Conservation (phyloP, 2,888 invertebrate genomes). For the Augiades crinisus region DNA sequence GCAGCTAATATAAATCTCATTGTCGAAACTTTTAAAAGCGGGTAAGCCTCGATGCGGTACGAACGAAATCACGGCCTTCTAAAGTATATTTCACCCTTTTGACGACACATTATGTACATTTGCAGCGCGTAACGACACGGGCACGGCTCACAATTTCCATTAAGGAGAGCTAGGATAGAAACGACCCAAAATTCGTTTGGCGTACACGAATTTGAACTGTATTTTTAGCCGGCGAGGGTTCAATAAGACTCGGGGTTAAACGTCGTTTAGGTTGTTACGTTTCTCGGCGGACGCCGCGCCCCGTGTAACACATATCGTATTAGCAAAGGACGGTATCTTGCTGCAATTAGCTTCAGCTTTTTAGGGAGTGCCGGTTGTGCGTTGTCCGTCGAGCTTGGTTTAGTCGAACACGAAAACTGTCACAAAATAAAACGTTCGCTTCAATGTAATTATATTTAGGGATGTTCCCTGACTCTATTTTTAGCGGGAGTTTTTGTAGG, state of each 20-base stretch:
- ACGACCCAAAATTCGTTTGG: slow-evolving; percentile 53
- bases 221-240: slow-evolving; percentile 28
- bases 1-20: slow-evolving; percentile 58
- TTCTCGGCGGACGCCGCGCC: slow-evolving; percentile 48
- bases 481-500: background rate
- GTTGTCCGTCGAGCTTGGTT: slow-evolving; percentile 33
- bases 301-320: slow-evolving; percentile 78
- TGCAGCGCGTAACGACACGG: slow-evolving; percentile 77
- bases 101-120: slow-evolving; percentile 80
- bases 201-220: slow-evolving; percentile 48
- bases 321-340: slow-evolving; percentile 78
- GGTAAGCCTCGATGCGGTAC: slow-evolving; percentile 55
- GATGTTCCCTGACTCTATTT: background rate
- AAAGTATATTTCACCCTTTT: slow-evolving; percentile 80
- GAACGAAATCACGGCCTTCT: slow-evolving; percentile 74
- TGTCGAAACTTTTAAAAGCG: slow-evolving; percentile 68
- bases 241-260: background rate
- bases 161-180: slow-evolving; percentile 57
- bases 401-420: slow-evolving; percentile 32
- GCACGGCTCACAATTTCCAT: slow-evolving; percentile 80
- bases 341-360: slow-evolving; percentile 76
- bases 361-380: slow-evolving; percentile 62
- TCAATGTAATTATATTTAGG: background rate
- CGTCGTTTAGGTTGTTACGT: slow-evolving; percentile 7
- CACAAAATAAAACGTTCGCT: slow-evolving; percentile 30